Percentiles rank a stretch among this genome's conserved stretches.
phyloP scores from a whole-genome alignment of 2,113 vertebrate species.

The Muntiacus muntjak region DNA sequence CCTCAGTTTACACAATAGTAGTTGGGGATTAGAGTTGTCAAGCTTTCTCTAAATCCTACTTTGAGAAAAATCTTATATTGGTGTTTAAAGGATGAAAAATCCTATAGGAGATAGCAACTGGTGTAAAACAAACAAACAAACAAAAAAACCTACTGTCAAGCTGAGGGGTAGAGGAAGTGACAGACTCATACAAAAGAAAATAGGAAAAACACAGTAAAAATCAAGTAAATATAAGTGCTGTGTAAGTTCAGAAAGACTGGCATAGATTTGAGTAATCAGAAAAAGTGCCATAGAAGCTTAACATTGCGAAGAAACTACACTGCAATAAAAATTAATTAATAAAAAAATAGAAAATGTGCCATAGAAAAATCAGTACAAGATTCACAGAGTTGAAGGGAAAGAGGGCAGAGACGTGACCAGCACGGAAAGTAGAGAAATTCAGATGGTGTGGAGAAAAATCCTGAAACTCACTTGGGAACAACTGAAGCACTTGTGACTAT shows the following conservation, averaged over 20 bases:
- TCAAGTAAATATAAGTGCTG: background rate
- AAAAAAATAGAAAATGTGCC: background rate
- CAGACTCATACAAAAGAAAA: background rate
- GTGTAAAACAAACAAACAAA: background rate
- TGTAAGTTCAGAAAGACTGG: background rate
- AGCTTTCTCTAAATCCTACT: background rate
- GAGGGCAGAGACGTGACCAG: background rate
- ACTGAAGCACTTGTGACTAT: accelerated
- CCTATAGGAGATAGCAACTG: background rate
- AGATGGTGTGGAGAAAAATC: background rate
- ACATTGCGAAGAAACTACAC: background rate
- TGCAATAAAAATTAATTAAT: background rate
- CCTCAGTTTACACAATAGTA: background rate
- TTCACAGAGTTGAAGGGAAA: background rate
- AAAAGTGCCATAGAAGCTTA: background rate
- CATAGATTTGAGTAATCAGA: background rate
- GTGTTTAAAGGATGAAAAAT: background rate
- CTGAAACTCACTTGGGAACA: background rate
- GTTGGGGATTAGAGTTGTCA: background rate
- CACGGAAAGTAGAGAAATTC: background rate
- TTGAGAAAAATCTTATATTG: background rate
- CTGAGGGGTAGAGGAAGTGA: background rate
- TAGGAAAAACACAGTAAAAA: background rate
- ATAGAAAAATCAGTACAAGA: background rate
- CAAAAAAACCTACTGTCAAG: background rate